Evolutionary conservation across 1,140 invertebrate species (phyloP), one percentile per base, ranked within the genome.

Genomic region (Platyscapa corneri): DNA sequence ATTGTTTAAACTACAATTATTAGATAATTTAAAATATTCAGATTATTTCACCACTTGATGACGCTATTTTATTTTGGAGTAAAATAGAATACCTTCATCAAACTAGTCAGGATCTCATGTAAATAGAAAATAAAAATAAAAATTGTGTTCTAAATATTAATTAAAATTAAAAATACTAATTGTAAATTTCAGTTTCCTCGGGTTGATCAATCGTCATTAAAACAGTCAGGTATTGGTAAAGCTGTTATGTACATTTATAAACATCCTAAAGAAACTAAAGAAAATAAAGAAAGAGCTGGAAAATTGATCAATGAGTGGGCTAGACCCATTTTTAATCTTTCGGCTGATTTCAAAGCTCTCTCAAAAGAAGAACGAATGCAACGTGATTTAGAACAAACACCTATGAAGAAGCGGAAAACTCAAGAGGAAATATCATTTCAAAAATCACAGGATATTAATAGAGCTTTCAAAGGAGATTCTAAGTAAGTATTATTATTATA

Each of bases 211-310:
- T 96, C 96, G 42, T 96, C 97, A 75, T 93, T 99, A 72, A 99
- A 99, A 92, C 96, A 97, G 87, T 99, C 98, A 67, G 98, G 99
- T 67, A 98, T 99, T 89, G 97, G 99, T 46, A 99, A 99, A 93
- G 99, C 99, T 87, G 98, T 99, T 0, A 99, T 99, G 99, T 99
- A 99, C 94, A 94, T 99, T 23, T 99, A 98, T 92, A 99, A 99
- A 92, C 99, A 99, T 94, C 99, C 99, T 0, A 98, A 97, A 93
- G 99, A 99, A 94, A 97, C 97, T 0, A 98, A 98, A 93, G 95
- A 96, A 78, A 99, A 99, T 93, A 97, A 97, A 91, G 96, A 97
- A 90, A 94, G 96, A 75, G 98, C 98, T 86, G 97, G 97, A 37
- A 96, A 97, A 90, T 95, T 99, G 78, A 99, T 99, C 82, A 98